Conservation (phyloP, 2,113 vertebrate species). For the Dasypus novemcinctus region DNA sequence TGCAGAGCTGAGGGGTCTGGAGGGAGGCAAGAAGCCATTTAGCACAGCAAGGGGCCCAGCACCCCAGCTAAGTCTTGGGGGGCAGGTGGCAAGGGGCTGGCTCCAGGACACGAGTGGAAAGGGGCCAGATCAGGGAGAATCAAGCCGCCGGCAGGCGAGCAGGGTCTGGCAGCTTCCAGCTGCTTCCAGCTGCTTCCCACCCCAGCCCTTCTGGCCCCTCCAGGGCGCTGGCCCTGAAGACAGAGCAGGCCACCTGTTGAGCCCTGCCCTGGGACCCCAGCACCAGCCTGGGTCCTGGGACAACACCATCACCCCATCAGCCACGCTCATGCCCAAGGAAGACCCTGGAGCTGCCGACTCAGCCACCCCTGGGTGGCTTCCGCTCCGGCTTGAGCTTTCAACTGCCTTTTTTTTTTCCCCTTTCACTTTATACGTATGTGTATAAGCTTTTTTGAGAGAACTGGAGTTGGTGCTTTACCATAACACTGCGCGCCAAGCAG, state of each 20-base stretch:
- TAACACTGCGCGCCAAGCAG: neutral
- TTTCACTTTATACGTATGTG: no score
- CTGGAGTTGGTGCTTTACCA: neutral
- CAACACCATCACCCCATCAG: neutral
- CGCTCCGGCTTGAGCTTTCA: neutral
- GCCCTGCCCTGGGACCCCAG: neutral
- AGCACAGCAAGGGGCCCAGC: neutral
- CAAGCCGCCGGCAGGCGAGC: accelerated
- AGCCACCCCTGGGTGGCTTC: neutral
- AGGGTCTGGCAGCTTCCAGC: accelerated
- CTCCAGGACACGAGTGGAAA: no score
- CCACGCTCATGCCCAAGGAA: neutral
- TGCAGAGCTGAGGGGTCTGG: accelerated
- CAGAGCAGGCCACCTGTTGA: neutral
- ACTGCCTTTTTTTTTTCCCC: no score
- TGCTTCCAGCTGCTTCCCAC: neutral
- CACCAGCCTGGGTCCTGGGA: neutral
- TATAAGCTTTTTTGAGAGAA: neutral
- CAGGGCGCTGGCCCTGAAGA: neutral
- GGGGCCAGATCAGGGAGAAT: neutral
- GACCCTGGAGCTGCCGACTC: neutral
- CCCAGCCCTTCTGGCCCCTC: neutral
- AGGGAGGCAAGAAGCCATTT: neutral
- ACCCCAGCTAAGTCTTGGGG: no score
- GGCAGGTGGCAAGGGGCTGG: accelerated